A percentile compares a stretch with the other conserved stretches of the same genome.
Conservation (phyloP, 2,888 invertebrate genomes). For the Erebia palarica region DNA sequence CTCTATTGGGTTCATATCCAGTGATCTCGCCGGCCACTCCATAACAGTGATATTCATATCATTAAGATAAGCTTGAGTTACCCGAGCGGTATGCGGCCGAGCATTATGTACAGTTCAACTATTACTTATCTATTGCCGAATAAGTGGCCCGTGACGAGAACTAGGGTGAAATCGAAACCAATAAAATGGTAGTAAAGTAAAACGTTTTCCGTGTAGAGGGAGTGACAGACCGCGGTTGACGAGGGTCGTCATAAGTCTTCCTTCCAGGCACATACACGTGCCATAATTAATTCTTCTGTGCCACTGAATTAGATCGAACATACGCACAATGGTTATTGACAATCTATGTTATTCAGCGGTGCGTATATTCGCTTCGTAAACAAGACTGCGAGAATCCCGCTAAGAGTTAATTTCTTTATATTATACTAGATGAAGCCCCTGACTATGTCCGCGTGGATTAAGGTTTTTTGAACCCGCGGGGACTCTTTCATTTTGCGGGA, state of each 20-base stretch:
- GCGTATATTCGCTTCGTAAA: constrained; percentile 9
- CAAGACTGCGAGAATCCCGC: background rate
- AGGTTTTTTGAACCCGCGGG: background rate
- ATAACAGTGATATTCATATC: too few species aligned
- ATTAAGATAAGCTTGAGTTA: too few species aligned
- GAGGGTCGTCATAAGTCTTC: constrained; percentile 81
- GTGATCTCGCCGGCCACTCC: too few species aligned
- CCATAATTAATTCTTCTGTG: constrained; percentile 25
- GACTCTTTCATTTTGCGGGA: background rate
- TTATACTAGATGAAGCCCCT: too few species aligned
- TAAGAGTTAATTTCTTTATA: background rate
- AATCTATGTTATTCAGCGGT: background rate
- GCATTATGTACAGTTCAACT: background rate
- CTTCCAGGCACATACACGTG: constrained; percentile 40
- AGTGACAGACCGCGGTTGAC: constrained; percentile 64
- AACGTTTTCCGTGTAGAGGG: constrained; percentile 72
- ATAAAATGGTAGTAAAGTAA: constrained; percentile 74
- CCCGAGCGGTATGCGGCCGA: too few species aligned
- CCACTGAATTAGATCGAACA: constrained; percentile 19
- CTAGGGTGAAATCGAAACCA: constrained; percentile 78
- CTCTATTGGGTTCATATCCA: too few species aligned
- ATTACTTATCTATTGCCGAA: constrained; percentile 34
- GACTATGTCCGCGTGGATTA: too few species aligned
- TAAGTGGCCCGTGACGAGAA: constrained; percentile 57
- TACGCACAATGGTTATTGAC: constrained; percentile 11